Base-by-base conservation (phyloP, 2,113 vertebrate genomes). In the Scartelaos histophorus region DNA sequence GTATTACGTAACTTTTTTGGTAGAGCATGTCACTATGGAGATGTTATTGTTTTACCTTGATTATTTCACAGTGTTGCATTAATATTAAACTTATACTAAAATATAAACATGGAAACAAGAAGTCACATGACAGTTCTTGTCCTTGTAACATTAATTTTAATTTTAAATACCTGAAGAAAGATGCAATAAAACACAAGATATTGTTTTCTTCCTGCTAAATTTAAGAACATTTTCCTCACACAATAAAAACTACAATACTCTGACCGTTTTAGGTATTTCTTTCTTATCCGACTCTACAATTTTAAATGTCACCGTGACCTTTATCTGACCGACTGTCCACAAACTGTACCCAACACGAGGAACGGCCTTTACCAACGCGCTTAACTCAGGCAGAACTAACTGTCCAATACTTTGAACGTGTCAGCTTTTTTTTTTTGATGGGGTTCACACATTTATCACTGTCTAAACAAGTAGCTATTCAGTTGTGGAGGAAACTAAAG, bases 251-350 rank as follows among this genome's bases (percentile, higher is more conserved):
- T 57, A n/a, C 51, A 24, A 24, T 65, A 35, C 25, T 19, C 69
- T 19, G 21, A 69, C 67, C 38, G 64, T 0, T 19, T 6, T 66
- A 69, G 62, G 22, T 25, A 64, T 35, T 76, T 66, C n/a, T 51
- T 69, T 78, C 70, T 62, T 22, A 5, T 78, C 69, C 16, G 66
- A 60, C 62, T 1, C 11, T 10, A 76, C 67, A 78, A 78, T 67
- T 86, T 76, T 75, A 71, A 89, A 88, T 86, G 74, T 38, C 83
- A 85, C 61, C 67, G 19, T 86, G 82, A 86, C 85, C 78, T 87
- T 89, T 85, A 80, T 78, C 76, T 62, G 56, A 57, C 17, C 13
- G 67, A 62, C 67, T 71, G 65, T 34, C 66, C 47, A 70, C 58
- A 73, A 60, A 35, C 60, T 71, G 25, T 21, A 71, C 29, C 65